phyloP scores from a whole-genome alignment of 64 coral and sea anemone species.

The Montipora efflorescens region DNA sequence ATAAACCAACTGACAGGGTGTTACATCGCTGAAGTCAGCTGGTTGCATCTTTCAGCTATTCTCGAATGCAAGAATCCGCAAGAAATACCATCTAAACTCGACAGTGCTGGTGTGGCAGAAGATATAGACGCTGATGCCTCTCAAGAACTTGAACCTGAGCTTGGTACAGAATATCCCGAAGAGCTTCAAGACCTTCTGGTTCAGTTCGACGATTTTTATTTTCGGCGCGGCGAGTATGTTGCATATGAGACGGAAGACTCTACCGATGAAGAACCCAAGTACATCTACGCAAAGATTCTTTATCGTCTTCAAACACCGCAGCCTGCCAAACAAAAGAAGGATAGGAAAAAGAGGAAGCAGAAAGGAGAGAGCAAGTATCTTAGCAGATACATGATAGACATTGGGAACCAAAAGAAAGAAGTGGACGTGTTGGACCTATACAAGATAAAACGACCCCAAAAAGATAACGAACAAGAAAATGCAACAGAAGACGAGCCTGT shows the following conservation, averaged over 20 bases:
- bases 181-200: slow-evolving; percentile 75
- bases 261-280: slow-evolving; percentile 61
- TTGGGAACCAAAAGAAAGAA: slow-evolving; percentile 52
- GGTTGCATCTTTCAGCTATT: slow-evolving; percentile 11
- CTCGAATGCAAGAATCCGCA: slow-evolving; percentile 54
- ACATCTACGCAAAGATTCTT: slow-evolving; percentile 77
- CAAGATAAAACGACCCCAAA: slow-evolving; percentile 64
- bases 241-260: slow-evolving; percentile 80
- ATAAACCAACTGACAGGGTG: slow-evolving; percentile 57
- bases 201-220: slow-evolving; percentile 78
- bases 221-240: slow-evolving; percentile 83
- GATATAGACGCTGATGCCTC: slow-evolving; percentile 33
- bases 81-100: slow-evolving; percentile 65
- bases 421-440: slow-evolving; percentile 90
- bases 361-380: slow-evolving; percentile 58
- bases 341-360: slow-evolving; percentile 55
- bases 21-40: neutral
- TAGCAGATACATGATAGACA: slow-evolving; percentile 73
- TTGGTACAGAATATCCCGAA: slow-evolving; percentile 62
- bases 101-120: slow-evolving; percentile 48
- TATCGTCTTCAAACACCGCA: slow-evolving; percentile 39
- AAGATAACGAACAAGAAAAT: slow-evolving; percentile 19
- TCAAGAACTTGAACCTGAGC: neutral
- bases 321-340: slow-evolving; percentile 66
- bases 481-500: neutral